Evolutionary conservation across 2,113 vertebrate species (phyloP), one percentile per base, ranked within the genome.

Genomic region (Oreocharis arfaki): DNA sequence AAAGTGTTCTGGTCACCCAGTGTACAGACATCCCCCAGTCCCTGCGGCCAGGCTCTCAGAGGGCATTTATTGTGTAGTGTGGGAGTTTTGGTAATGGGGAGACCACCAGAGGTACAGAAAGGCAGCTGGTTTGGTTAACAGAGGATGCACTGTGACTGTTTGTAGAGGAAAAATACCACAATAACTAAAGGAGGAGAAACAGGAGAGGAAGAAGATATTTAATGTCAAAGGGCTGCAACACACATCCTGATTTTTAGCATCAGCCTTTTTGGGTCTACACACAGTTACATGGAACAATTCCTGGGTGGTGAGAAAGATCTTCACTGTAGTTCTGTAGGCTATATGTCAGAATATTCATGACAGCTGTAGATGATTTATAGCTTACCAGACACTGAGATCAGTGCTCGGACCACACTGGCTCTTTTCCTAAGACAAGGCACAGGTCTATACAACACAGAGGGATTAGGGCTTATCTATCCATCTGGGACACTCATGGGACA

Each of bases 301-400:
- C 60, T 84, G 73, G 52, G 47, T 87, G 65, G 42, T 89, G 82
- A 79, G 79, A 90, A 42, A 78, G 39, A 88, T 92, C 89, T 81
- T 46, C 76, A 95, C 84, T 44, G 75, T 52, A 59, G 24, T 68
- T 89, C 68, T 75, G 47, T 71, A 88, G 68, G 64, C 71, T 86
- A 11, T 33, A 33, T 24, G 56, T 92, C 93, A 95, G 80, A 89
- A 86, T 53, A 74, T 84, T 95, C 41, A 24, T 90, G 73, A 94
- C 56, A 93, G 50, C 35, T 79, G 65, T 46, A 57, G 46, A 60
- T 93, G 56, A 94, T 94, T 92, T 96, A 84, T n/a, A 65, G 33
- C 30, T 86, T 95, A 89, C 28, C 49, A 87, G 90, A 56, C 64
- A 82, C 88, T 69, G 86, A 94, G 57, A 90, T 96, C 88, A 91